Evolutionary conservation across 2,888 invertebrate species (phyloP), one percentile per base, ranked within the genome.

Genomic region (Dicranocentrus wangi): DNA sequence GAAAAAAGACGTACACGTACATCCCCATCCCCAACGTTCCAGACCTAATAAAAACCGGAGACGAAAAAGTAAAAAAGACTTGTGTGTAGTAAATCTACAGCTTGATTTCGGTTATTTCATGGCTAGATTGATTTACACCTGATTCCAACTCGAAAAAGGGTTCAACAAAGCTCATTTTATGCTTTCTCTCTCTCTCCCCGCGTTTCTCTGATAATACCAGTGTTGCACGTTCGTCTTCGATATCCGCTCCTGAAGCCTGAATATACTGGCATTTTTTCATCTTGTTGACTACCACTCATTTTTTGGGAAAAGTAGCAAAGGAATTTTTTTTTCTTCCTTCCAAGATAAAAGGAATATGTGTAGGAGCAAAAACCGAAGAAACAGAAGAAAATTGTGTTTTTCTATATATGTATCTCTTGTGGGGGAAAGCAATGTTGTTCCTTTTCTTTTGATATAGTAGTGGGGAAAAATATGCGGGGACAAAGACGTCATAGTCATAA

Each of bases 51-150:
- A 32, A 32, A 32, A 32, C 47, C 2, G 47, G 47, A 47, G 47
- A 47, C 3, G 43, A 8, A 10, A 43, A 25, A 39, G 28, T 42
- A 43, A 15, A 21, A 61, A n/a, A 25, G 23, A 42, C 43, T 43
- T 61, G 61, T 23, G 58, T 19, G 23, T 17, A 65, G 43, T 42
- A 65, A 65, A 65, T 42, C 65, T 65, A 65, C 23, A 65, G 28
- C 25, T 21, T 65, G 47, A 70, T 55, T 42, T 15, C 43, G 15
- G 32, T 70, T 69, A 63, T 77, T 77, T 69, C 63, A 77, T 77
- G 63, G 63, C 15, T 71, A 71, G 78, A 78, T 78, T 78, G 78
- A 78, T 78, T 78, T 78, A 78, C 78, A 78, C 78, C 78, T 78
- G 78, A 78, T 65, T 78, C 78, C 65, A 42, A 21, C 21, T 25